phyloP scores from a whole-genome alignment of 2,888 invertebrate species.

The Drosophila cognata region DNA sequence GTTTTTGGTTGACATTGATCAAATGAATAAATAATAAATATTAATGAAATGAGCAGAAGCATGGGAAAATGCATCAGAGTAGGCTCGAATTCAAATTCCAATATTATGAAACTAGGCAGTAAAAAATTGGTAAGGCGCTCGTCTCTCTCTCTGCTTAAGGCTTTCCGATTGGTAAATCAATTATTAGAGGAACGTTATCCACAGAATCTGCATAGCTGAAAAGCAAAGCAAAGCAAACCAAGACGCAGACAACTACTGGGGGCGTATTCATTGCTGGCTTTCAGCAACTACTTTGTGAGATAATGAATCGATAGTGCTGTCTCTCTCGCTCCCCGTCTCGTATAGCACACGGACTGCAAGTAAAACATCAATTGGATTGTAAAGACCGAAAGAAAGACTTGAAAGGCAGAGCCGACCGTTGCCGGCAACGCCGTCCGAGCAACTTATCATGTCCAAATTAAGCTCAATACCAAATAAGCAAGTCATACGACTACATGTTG shows the following conservation, averaged over 20 bases:
- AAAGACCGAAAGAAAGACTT: slow-evolving; percentile 42
- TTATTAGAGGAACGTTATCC: background rate
- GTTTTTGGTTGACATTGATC: background rate
- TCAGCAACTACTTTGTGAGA: slow-evolving; percentile 8
- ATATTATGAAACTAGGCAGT: background rate
- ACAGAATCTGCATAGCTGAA: background rate
- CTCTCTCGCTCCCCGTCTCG: slow-evolving; percentile 5
- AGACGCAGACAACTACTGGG: background rate
- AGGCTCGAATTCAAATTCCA: background rate
- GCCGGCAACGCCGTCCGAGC: slow-evolving; percentile 63
- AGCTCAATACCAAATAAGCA: slow-evolving; percentile 77
- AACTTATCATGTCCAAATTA: slow-evolving; percentile 82
- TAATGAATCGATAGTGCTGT: slow-evolving; percentile 6
- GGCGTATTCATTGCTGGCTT: slow-evolving; percentile 5
- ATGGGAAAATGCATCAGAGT: background rate
- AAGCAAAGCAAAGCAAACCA: background rate
- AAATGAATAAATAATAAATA: background rate
- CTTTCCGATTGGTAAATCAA: background rate
- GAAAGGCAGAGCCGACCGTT: slow-evolving; percentile 69
- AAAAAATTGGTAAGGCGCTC: background rate
- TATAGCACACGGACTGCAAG: slow-evolving; percentile 27
- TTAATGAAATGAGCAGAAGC: background rate
- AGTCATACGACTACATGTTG: slow-evolving; percentile 45
- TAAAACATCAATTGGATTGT: slow-evolving; percentile 64
- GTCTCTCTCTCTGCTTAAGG: background rate